Conservation (phyloP, 2,113 vertebrate genomes). For the Bos indicus region DNA sequence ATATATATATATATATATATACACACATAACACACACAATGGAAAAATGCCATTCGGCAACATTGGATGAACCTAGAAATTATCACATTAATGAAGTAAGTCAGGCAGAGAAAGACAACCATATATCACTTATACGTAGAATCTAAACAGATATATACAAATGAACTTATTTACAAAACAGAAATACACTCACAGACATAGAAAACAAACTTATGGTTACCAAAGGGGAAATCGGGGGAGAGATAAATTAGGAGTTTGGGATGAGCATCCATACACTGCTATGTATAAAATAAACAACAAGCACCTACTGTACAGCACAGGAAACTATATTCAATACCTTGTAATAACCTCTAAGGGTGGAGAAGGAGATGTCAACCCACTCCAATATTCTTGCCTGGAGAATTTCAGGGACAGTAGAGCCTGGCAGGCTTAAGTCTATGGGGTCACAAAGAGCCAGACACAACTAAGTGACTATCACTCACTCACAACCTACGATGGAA, state of each 20-base stretch:
- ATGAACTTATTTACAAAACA: not conserved
- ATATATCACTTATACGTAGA: not conserved
- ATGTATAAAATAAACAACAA: not conserved
- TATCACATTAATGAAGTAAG: not conserved
- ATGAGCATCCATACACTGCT: not conserved
- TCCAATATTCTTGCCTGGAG: not conserved
- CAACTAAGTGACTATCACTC: not conserved
- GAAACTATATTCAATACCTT: not conserved
- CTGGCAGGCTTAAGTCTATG: not conserved
- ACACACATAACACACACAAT: not conserved
- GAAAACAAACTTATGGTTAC: not conserved
- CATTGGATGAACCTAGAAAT: not conserved
- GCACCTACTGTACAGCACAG: not conserved
- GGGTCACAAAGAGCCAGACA: not conserved
- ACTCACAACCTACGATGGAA: not conserved
- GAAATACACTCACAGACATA: not conserved
- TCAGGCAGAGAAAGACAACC: not conserved
- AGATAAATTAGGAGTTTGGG: not conserved
- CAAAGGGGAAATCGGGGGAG: not conserved
- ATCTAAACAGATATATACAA: not conserved
- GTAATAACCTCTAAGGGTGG: not conserved
- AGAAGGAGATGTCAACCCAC: not conserved
- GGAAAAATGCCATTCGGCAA: not conserved
- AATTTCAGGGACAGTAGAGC: not conserved
- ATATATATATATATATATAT: too few relatives aligned